Evolutionary conservation across 2,888 invertebrate genomes (phyloP), one percentile per base, ranked within the genome.

Genomic region (Caenorhabditis wallacei): DNA sequence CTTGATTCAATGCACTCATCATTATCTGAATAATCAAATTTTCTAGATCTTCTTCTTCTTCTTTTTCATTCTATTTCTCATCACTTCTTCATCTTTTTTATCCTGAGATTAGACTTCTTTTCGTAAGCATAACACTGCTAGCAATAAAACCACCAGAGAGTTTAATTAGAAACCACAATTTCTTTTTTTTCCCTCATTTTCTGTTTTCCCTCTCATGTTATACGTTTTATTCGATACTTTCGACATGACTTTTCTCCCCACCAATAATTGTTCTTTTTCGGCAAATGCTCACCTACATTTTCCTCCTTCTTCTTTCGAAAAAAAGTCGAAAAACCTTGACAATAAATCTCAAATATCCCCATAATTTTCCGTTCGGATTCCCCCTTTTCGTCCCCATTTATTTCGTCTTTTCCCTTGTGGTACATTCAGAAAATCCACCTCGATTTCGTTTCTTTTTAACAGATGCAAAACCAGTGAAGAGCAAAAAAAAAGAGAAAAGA

Each of bases 111-210:
- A 48, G 26, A 10, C 18, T 40, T 56, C 37, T 51, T 35, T 48
- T 22, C 20, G 26, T 54, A n/a, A 51, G 59, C 59, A 72, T 56
- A 56, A 59, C 46, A 78, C 69, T 69, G 68, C 57, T n/a, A 54
- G 69, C 69, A 78, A 78, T 66, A 66, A 74, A 69, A 61, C 75
- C 66, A 66, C 66, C 66, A 35, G 43, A 61, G 59, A 69, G 76
- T 78, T 78, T 78, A 78, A 78, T 78, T 78, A 78, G 78, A 78
- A 78, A 78, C 69, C 78, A 78, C 75, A 69, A 68, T 59, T 61
- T 53, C 57, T 53, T 40, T 64, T 64, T 18, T 48, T n/a, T n/a
- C n/a, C 22, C 40, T 61, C 57, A 56, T 66, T 40, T 54, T 64
- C 24, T 56, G 30, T 51, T 48, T 54, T 63, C 64, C 54, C 53